Conservation (phyloP, 2,888 invertebrate species). For the Scaptomyza caliginosa region DNA sequence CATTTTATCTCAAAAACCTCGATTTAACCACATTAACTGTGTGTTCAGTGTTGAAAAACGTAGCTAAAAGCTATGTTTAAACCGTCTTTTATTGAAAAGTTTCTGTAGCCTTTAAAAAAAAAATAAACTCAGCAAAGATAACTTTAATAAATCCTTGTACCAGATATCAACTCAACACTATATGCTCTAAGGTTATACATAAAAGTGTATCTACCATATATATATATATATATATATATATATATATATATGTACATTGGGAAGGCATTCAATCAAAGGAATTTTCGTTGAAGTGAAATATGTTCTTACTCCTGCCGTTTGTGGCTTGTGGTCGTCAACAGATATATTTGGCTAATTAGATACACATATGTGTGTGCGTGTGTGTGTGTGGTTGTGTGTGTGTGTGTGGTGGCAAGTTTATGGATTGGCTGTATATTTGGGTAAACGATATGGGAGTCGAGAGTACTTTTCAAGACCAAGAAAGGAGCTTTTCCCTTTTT, state of each 20-base stretch:
- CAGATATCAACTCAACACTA: too few relatives aligned
- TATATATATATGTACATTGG: too few relatives aligned
- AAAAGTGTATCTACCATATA: too few relatives aligned
- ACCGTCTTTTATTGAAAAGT: too few relatives aligned
- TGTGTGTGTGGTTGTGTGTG: neutral
- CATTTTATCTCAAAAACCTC: too few relatives aligned
- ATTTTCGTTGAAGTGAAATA: neutral
- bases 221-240: too few relatives aligned
- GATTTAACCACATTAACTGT: too few relatives aligned
- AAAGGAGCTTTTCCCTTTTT: constrained; percentile 35
- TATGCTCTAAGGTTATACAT: neutral
- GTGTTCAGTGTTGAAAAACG: too few relatives aligned
- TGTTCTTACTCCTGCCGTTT: neutral
- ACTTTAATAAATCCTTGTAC: too few relatives aligned
- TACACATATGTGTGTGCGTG: neutral
- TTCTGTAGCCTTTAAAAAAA: too few relatives aligned
- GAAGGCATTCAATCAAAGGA: neutral
- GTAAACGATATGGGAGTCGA: constrained; percentile 19
- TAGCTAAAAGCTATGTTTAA: too few relatives aligned
- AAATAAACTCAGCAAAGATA: too few relatives aligned
- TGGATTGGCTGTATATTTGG: constrained; percentile 26
- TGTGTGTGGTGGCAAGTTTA: constrained; percentile 4
- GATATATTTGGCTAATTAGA: neutral
- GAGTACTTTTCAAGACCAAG: constrained; percentile 22
- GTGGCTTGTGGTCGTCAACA: neutral